phyloP scores from a whole-genome alignment of 2,888 invertebrate species.

The Zygothrica quintamaculata region DNA sequence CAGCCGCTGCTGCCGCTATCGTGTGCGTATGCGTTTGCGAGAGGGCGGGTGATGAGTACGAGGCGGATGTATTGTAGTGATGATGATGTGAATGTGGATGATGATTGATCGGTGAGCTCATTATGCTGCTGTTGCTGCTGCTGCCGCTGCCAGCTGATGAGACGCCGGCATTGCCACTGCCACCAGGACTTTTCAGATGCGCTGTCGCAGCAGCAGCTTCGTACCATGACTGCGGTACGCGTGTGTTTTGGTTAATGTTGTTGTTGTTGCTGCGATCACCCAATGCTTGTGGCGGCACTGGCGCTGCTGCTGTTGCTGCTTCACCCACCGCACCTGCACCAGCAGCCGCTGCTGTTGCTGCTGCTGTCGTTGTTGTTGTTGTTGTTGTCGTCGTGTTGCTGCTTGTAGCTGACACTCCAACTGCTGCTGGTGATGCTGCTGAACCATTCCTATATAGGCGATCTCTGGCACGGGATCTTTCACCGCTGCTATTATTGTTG shows the following conservation, averaged over 20 bases:
- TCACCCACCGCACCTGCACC: conserved; percentile 36
- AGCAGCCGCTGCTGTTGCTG: conserved; percentile 48
- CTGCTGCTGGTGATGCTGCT: conserved; percentile 55
- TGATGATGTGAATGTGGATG: conserved; percentile 57
- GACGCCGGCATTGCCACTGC: conserved; percentile 83
- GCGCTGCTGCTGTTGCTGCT: conserved; percentile 35
- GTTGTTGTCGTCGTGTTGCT: conserved; percentile 35
- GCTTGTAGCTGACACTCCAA: conserved; percentile 51
- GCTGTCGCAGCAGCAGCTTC: conserved; percentile 83
- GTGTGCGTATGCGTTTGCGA: conserved; percentile 37
- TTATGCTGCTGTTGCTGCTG: conserved; percentile 21
- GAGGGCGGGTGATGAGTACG: conserved; percentile 80
- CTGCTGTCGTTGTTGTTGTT: conserved; percentile 32
- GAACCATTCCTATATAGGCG: conserved; percentile 69
- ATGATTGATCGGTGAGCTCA: conserved; percentile 33
- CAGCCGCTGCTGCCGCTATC: conserved; percentile 58
- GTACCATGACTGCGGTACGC: conserved; percentile 84
- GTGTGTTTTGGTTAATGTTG: conserved; percentile 80
- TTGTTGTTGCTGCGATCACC: conserved; percentile 80
- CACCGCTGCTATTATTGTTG: conserved; percentile 49
- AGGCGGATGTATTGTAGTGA: conserved; percentile 70
- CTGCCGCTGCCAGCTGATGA: conserved; percentile 73
- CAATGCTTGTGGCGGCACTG: conserved; percentile 80
- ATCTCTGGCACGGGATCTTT: conserved; percentile 61
- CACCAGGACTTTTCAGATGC: conserved; percentile 83